phyloP scores from a whole-genome alignment of 1,140 invertebrate genomes.

The Sycobia sp. region DNA sequence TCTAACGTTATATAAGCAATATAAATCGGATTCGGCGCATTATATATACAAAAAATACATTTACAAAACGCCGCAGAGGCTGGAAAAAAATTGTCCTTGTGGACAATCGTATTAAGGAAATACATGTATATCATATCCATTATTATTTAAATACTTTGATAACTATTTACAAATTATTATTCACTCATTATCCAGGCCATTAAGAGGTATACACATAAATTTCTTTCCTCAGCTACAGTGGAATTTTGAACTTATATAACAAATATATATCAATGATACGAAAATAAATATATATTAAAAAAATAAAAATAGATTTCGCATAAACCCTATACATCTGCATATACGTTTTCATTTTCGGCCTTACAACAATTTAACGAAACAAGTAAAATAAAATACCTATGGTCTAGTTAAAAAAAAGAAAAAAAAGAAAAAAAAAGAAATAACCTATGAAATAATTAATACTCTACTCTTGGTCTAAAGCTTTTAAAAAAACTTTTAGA shows the following conservation, averaged over 20 bases:
- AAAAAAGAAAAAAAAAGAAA: too few relatives aligned
- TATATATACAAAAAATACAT: conserved; percentile 33
- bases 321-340: background rate
- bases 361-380: conserved; percentile 26
- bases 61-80: conserved; percentile 32
- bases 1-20: conserved; percentile 23
- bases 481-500: conserved; percentile 22
- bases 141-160: conserved; percentile 4
- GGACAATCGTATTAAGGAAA: background rate
- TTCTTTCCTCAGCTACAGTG: background rate
- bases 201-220: background rate
- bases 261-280: too few relatives aligned
- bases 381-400: conserved; percentile 20
- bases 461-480: conserved; percentile 33
- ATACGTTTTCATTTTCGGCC: background rate
- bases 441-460: conserved; percentile 10
- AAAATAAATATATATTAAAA: too few relatives aligned
- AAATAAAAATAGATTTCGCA: background rate
- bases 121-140: too few relatives aligned
- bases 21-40: conserved; percentile 18
- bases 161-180: conserved; percentile 34
- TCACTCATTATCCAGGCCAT: background rate
- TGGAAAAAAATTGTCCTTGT: conserved; percentile 7
- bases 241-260: too few relatives aligned
- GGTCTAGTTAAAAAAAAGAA: conserved; percentile 11